Conservation (phyloP, 2,797 vertebrate genomes). For the Hippopotamyrus pictus region DNA sequence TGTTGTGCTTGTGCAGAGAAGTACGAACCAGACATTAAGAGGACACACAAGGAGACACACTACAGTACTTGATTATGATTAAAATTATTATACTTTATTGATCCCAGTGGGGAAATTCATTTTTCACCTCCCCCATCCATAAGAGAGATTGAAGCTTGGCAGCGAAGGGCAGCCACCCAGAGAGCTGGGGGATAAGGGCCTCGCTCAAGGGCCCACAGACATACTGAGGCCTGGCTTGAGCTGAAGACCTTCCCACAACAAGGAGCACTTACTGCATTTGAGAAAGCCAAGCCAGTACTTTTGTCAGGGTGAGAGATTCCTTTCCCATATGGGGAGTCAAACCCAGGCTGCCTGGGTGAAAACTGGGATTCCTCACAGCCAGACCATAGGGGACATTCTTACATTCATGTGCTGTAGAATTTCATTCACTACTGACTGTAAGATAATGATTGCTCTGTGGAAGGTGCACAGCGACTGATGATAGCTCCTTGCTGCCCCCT, state of each 20-base stretch:
- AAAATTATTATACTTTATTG: background rate
- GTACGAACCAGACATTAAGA: background rate
- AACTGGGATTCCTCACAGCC: background rate
- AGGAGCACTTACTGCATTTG: background rate
- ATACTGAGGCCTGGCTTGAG: background rate
- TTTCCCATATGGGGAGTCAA: background rate
- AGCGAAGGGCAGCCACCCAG: background rate
- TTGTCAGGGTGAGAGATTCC: background rate
- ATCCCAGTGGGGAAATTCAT: background rate
- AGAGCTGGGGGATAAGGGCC: background rate
- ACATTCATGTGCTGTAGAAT: background rate
- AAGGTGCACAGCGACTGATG: background rate
- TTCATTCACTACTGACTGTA: background rate
- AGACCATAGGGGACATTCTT: background rate
- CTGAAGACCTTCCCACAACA: background rate
- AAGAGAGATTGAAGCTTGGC: background rate
- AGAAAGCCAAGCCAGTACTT: background rate
- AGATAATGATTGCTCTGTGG: background rate
- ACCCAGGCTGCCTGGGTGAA: background rate
- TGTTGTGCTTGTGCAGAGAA: too few relatives aligned
- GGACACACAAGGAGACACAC: background rate
- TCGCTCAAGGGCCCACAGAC: background rate
- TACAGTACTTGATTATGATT: background rate
- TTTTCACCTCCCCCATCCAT: background rate
- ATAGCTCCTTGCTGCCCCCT: background rate